These are phyloP conservation scores for Gnathonemus longibarbis DNA, from an alignment of 2,113 vertebrate species.

Conservation along the genomic window DNA sequence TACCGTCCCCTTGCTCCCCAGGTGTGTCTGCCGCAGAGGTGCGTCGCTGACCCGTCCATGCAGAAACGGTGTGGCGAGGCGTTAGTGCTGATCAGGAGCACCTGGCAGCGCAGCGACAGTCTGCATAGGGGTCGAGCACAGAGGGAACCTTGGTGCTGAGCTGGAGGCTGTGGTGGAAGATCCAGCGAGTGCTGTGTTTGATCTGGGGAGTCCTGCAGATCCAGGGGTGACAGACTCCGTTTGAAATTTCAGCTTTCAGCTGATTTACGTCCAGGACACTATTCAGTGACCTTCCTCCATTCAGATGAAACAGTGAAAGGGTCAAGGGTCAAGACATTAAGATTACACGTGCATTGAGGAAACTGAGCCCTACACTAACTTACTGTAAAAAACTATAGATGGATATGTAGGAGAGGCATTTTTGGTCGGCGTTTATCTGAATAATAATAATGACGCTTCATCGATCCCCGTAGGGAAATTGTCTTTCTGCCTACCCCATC, in stretches of 20 bases:
- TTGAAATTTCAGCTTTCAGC: not conserved
- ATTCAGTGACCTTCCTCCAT: not conserved
- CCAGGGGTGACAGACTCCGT: not conserved
- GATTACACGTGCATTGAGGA: not conserved
- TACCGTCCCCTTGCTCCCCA: slow-evolving; percentile 20
- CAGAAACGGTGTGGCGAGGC: slow-evolving; percentile 81
- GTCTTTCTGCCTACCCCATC: not conserved
- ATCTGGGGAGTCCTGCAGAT: not conserved
- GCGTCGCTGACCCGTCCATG: slow-evolving; percentile 44
- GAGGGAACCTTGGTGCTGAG: slow-evolving; percentile 88
- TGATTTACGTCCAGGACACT: not conserved
- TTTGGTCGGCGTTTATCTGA: not conserved
- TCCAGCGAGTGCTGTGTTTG: not conserved
- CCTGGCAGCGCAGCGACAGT: slow-evolving; percentile 94
- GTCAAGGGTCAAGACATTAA: not conserved
- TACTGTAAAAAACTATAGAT: not conserved
- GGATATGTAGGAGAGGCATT: not conserved
- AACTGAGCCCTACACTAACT: not conserved
- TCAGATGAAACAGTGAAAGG: not conserved
- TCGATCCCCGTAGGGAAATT: not conserved
- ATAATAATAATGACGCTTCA: not conserved
- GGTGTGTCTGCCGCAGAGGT: slow-evolving; percentile 55
- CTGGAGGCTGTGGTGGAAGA: not conserved
- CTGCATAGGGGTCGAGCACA: slow-evolving; percentile 81
- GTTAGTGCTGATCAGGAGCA: slow-evolving; percentile 76